Percentiles rank a stretch among this genome's conserved stretches.
Evolutionary conservation across 2,797 vertebrate genomes (phyloP).

Genomic region (Characodon lateralis): DNA sequence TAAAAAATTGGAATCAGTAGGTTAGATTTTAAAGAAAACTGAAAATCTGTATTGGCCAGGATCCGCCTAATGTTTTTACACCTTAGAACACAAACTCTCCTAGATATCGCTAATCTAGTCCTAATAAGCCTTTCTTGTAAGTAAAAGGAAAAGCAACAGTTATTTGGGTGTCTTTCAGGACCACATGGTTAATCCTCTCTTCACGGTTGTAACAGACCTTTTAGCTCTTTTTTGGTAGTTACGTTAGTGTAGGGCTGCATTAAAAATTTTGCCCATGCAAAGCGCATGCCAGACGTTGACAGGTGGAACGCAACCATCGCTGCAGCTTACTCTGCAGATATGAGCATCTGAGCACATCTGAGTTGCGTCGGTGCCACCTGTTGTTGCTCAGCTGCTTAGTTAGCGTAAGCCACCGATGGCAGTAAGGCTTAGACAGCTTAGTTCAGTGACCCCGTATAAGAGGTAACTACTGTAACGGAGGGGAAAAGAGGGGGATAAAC

Average conservation of each 20-base stretch:
- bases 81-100: not conserved
- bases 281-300: conserved; percentile 2
- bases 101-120: not conserved
- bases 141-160: conserved; percentile 40
- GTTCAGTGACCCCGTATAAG: conserved; percentile 70
- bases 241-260: not conserved
- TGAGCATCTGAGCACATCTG: conserved; percentile 41
- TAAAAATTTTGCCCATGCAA: not conserved
- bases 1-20: too few relatives aligned
- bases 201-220: conserved; percentile 13
- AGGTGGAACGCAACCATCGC: not conserved
- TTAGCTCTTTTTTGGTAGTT: not conserved
- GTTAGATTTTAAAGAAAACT: too few relatives aligned
- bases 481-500: conserved; percentile 39
- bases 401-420: conserved; percentile 69
- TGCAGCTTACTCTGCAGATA: conserved; percentile 40
- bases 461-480: conserved; percentile 49
- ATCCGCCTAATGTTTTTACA: not conserved
- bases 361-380: conserved; percentile 64
- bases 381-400: conserved; percentile 72
- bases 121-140: conserved; percentile 19
- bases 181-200: conserved; percentile 61
- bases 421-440: conserved; percentile 75
- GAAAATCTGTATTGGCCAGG: too few relatives aligned
- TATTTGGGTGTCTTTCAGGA: conserved; percentile 39